phyloP scores from a whole-genome alignment of 2,113 vertebrate genomes.

The Ptilorrhoa leucosticta region DNA sequence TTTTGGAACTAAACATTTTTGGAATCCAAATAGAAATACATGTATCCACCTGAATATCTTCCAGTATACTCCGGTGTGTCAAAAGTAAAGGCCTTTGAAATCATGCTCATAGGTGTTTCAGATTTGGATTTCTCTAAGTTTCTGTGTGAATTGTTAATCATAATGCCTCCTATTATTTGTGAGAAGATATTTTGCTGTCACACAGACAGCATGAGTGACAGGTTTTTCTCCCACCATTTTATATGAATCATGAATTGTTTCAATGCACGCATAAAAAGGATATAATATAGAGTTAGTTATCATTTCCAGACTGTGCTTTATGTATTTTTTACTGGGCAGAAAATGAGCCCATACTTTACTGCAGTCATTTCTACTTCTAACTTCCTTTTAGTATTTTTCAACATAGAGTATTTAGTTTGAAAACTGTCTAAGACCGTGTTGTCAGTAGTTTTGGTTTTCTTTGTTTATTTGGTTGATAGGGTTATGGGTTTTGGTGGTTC shows the following conservation, averaged over 20 bases:
- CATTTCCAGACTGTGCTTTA: neutral
- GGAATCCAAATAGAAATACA: neutral
- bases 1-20: neutral
- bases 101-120: neutral
- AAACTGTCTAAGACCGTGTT: neutral
- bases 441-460: neutral
- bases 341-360: neutral
- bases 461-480: neutral
- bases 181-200: neutral
- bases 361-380: neutral
- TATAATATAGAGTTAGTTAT: neutral
- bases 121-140: neutral
- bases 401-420: neutral
- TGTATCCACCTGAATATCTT: neutral
- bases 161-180: neutral
- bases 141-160: neutral
- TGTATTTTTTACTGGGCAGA: neutral
- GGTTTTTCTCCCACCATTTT: neutral
- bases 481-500: accelerated
- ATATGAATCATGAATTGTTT: neutral
- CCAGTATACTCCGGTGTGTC: neutral
- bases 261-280: neutral
- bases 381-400: neutral
- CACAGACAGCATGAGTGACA: neutral
- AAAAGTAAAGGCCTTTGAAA: neutral